phyloP scores from a whole-genome alignment of 2,888 invertebrate species.

The Mesoligia furuncula region DNA sequence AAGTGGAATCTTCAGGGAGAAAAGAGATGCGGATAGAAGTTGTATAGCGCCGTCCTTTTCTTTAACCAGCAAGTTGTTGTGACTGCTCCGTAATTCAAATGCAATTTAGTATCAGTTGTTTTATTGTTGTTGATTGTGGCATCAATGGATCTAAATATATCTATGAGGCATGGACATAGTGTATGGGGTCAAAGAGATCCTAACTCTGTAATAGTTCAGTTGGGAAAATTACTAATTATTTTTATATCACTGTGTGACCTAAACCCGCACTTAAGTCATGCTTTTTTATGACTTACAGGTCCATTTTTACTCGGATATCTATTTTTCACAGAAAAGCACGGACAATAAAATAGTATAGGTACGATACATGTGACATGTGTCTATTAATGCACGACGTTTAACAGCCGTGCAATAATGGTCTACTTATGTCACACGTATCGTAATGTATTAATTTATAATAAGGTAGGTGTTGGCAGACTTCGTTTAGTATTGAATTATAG shows the following conservation, averaged over 20 bases:
- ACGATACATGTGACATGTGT: too few relatives aligned
- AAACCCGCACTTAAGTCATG: too few relatives aligned
- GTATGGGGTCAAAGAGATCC: slow-evolving; percentile 14
- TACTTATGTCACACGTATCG: too few relatives aligned
- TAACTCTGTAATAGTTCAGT: background rate
- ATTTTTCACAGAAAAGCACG: too few relatives aligned
- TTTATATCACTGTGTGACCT: background rate
- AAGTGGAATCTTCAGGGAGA: slow-evolving; percentile 4
- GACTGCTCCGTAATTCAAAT: slow-evolving; percentile 32
- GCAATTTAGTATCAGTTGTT: slow-evolving; percentile 40
- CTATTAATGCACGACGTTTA: too few relatives aligned
- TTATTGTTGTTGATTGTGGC: slow-evolving; percentile 36
- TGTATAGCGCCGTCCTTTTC: slow-evolving; percentile 20
- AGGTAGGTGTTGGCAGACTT: background rate
- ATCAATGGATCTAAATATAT: slow-evolving; percentile 62
- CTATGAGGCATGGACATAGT: slow-evolving; percentile 30
- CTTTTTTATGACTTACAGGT: too few relatives aligned
- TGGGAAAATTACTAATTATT: background rate
- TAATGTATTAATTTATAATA: background rate
- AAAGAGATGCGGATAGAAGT: slow-evolving; percentile 13
- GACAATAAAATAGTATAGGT: too few relatives aligned
- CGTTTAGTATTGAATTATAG: background rate
- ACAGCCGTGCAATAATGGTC: too few relatives aligned
- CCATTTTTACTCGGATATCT: too few relatives aligned
- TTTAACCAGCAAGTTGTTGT: background rate